These are phyloP conservation scores for Dermochelys coriacea DNA, from an alignment of 2,797 vertebrate genomes.

Conservation along the genomic window DNA sequence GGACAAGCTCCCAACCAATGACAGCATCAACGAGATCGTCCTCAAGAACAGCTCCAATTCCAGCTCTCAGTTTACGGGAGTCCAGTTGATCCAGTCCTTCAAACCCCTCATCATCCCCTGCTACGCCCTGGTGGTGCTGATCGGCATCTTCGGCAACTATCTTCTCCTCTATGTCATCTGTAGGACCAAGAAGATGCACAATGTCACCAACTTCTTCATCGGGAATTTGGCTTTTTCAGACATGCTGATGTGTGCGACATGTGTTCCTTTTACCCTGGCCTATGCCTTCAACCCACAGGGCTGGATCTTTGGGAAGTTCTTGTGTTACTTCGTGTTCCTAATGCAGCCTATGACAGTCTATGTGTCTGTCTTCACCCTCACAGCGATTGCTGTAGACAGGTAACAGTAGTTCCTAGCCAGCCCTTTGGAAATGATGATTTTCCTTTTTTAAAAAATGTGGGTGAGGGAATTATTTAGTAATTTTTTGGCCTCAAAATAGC, in stretches of 20 bases:
- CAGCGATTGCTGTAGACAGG: conserved; percentile 92
- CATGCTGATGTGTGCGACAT: conserved; percentile 92
- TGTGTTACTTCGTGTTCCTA: conserved; percentile 91
- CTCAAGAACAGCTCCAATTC: conserved; percentile 80
- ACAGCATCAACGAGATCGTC: conserved; percentile 77
- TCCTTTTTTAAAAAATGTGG: not conserved
- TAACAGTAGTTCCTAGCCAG: not conserved
- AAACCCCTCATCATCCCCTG: conserved; percentile 91
- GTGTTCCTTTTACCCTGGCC: conserved; percentile 90
- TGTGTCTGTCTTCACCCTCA: conserved; percentile 92
- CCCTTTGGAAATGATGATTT: too few relatives aligned
- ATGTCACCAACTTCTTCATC: conserved; percentile 92
- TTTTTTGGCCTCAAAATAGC: not conserved
- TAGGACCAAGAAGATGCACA: conserved; percentile 91
- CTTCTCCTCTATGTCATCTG: conserved; percentile 92
- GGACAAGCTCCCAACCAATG: conserved; percentile 10
- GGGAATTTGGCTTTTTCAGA: conserved; percentile 93
- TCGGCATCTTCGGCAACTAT: conserved; percentile 90
- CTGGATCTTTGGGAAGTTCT: conserved; percentile 91
- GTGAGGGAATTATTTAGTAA: rapidly evolving
- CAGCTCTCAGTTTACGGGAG: conserved; percentile 85
- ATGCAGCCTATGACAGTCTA: conserved; percentile 93
- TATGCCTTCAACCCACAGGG: conserved; percentile 91
- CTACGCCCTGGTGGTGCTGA: conserved; percentile 87
- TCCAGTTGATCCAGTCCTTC: conserved; percentile 90